Percentiles rank a stretch among this genome's conserved stretches.
phyloP scores from a whole-genome alignment of 1,140 invertebrate genomes.

The Sycobia sp. region DNA sequence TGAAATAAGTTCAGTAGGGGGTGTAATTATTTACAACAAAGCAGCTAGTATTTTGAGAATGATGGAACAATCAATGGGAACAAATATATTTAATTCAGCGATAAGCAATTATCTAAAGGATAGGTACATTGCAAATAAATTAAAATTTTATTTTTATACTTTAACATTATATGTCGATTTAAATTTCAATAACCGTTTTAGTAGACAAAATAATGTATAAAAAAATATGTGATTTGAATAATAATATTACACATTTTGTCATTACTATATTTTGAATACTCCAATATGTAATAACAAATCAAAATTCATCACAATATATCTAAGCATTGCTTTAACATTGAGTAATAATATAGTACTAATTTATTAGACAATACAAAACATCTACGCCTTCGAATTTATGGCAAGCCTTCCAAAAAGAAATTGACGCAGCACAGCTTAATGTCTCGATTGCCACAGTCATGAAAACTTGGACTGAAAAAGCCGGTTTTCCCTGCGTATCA shows the following conservation, averaged over 20 bases:
- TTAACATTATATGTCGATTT: too few species aligned
- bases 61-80: constrained; percentile 76
- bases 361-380: constrained; percentile 57
- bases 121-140: constrained; percentile 49
- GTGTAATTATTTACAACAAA: constrained; percentile 76
- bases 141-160: too few species aligned
- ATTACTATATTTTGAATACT: not conserved
- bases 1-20: constrained; percentile 70
- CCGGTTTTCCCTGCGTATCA: constrained; percentile 75
- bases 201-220: too few species aligned
- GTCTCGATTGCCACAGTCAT: constrained; percentile 63
- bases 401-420: constrained; percentile 63
- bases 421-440: constrained; percentile 44
- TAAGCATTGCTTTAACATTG: too few species aligned
- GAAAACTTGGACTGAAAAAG: constrained; percentile 74
- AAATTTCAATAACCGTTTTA: too few species aligned
- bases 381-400: constrained; percentile 69
- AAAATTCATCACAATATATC: too few species aligned
- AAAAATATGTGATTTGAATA: too few species aligned
- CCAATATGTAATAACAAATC: not conserved
- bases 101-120: constrained; percentile 64
- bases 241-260: too few species aligned
- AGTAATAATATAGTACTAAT: not conserved
- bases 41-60: constrained; percentile 73
- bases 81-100: constrained; percentile 67